These are phyloP conservation scores for Tortricodes alternella DNA, from an alignment of 2,888 invertebrate species.

Conservation along the genomic window DNA sequence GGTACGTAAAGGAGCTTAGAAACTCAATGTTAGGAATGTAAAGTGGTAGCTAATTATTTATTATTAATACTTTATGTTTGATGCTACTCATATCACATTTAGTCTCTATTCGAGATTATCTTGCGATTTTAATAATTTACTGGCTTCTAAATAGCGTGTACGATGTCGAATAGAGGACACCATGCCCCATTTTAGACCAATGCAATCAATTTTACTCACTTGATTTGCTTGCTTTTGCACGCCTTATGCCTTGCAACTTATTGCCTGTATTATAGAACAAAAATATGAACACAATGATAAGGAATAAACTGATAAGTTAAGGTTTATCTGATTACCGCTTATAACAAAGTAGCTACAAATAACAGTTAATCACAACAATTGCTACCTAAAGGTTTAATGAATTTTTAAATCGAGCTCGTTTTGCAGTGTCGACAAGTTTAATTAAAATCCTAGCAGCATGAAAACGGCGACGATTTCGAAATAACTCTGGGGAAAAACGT, in stretches of 20 bases:
- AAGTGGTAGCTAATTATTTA: neutral
- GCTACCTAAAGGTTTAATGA: slow-evolving; percentile 59
- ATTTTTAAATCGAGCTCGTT: slow-evolving; percentile 61
- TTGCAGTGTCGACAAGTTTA: slow-evolving; percentile 61
- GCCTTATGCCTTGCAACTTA: too few species aligned
- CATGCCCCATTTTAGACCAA: too few species aligned
- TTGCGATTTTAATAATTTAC: too few species aligned
- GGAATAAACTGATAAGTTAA: too few species aligned
- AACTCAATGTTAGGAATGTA: neutral
- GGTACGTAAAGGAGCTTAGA: neutral
- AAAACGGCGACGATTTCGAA: slow-evolving; percentile 60
- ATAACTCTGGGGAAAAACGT: slow-evolving; percentile 46
- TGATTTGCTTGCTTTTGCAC: too few species aligned
- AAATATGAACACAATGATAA: neutral
- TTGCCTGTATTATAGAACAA: too few species aligned
- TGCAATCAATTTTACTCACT: too few species aligned
- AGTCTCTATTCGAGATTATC: too few species aligned
- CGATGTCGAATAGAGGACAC: too few species aligned
- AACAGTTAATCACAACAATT: slow-evolving; percentile 29
- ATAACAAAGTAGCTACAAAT: neutral
- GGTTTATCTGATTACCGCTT: neutral
- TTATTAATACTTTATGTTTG: too few species aligned
- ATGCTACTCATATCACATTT: too few species aligned
- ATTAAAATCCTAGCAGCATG: slow-evolving; percentile 64
- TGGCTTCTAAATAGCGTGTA: too few species aligned